Percentiles rank a stretch among this genome's conserved stretches.
Evolutionary conservation across 2,113 vertebrate species (phyloP).

Genomic region (Artemisiospiza belli): DNA sequence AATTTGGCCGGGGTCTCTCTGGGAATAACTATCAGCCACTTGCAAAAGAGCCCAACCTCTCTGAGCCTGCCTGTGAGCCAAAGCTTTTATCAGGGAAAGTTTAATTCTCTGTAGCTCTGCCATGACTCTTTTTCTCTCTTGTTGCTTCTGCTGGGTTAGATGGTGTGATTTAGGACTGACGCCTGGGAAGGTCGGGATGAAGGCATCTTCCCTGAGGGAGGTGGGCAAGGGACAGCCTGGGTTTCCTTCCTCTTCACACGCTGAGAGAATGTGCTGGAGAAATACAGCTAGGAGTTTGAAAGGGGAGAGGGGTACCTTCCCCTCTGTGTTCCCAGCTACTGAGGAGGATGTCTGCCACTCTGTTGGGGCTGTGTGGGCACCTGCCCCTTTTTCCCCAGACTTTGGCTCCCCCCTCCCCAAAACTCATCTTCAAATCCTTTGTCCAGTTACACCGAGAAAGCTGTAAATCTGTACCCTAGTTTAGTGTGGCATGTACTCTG

Average conservation of each 20-base stretch:
- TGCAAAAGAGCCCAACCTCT: background rate
- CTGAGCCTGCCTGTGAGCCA: background rate
- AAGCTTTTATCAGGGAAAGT: constrained; percentile 31
- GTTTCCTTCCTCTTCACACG: background rate
- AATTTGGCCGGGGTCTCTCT: background rate
- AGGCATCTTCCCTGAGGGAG: background rate
- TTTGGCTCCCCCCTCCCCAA: background rate
- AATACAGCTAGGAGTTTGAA: background rate
- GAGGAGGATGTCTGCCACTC: background rate
- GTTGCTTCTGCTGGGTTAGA: background rate
- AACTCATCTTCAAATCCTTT: constrained; percentile 50
- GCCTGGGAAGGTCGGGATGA: background rate
- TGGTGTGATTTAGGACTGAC: background rate
- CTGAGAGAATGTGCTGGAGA: background rate
- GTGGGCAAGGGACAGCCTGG: background rate
- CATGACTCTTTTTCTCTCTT: background rate
- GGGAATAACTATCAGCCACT: constrained; percentile 37
- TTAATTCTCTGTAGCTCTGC: constrained; percentile 28
- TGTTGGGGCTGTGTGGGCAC: accelerated
- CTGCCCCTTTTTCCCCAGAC: background rate
- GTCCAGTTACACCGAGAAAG: constrained; percentile 28
- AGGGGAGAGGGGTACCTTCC: background rate
- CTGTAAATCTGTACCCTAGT: constrained; percentile 79
- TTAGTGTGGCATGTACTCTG: constrained; percentile 79
- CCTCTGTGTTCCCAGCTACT: background rate